These are phyloP conservation scores for Megalopta genalis DNA, from an alignment of 1,140 invertebrate species.

Conservation along the genomic window DNA sequence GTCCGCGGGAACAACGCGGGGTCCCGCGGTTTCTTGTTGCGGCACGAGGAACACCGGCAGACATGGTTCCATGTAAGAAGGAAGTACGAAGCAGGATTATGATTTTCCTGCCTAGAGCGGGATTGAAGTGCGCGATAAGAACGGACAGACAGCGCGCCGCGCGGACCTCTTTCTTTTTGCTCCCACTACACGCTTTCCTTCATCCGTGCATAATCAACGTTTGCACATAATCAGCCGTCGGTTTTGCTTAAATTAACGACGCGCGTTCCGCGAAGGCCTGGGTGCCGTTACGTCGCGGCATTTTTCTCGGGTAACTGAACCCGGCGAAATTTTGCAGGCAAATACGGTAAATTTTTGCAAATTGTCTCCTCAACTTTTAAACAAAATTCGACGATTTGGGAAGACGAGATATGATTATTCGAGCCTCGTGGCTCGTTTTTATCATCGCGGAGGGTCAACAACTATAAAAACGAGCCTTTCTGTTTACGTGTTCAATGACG, in stretches of 20 bases:
- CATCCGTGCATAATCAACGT: conserved; percentile 7
- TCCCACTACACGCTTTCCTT: conserved; percentile 10
- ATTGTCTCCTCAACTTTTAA: no score
- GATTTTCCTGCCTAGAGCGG: conserved; percentile 37
- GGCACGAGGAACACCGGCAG: neutral
- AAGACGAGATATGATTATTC: no score
- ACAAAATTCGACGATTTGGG: no score
- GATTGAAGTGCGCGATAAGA: conserved; percentile 28
- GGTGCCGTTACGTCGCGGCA: neutral
- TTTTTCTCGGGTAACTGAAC: no score
- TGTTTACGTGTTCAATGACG: no score
- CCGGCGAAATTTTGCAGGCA: no score
- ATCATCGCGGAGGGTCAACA: no score
- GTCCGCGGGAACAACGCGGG: no score
- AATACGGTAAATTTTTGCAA: no score
- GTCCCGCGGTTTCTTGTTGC: no score
- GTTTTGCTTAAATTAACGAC: neutral
- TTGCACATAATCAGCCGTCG: neutral
- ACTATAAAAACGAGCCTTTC: no score
- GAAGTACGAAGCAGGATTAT: conserved; percentile 25
- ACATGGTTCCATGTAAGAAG: conserved; percentile 16
- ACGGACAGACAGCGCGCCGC: neutral
- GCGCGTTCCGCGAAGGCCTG: neutral
- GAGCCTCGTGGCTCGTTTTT: no score
- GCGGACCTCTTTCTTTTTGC: neutral